Percentiles rank a stretch among this genome's conserved stretches.
phyloP scores from a whole-genome alignment of 2,113 vertebrate genomes.

The Agapornis roseicollis region DNA sequence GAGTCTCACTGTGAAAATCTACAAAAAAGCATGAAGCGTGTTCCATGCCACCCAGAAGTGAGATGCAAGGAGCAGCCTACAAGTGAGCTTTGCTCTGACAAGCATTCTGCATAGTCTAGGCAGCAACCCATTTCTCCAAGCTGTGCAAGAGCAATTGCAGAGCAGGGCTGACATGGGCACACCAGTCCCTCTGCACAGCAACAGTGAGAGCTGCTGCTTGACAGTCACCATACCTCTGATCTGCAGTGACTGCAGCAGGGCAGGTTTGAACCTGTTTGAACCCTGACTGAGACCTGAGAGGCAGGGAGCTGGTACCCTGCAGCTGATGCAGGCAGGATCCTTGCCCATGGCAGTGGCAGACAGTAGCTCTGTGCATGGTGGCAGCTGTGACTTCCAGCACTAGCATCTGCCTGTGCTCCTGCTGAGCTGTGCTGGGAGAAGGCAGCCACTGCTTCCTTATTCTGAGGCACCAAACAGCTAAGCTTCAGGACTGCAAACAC shows the following conservation, averaged over 20 bases:
- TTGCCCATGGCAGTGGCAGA: accelerated
- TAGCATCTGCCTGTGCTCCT: not conserved
- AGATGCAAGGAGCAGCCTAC: not conserved
- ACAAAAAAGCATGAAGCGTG: not conserved
- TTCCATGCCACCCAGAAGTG: not conserved
- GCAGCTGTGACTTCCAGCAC: not conserved
- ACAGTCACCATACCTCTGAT: not conserved
- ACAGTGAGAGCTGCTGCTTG: not conserved
- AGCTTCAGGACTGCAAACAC: not conserved
- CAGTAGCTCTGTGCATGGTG: not conserved
- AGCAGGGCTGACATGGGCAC: not conserved
- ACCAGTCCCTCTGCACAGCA: not conserved
- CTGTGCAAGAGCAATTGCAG: not conserved
- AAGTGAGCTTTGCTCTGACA: not conserved
- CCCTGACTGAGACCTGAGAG: not conserved
- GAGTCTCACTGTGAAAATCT: not conserved
- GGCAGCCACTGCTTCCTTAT: not conserved
- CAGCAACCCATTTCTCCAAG: not conserved
- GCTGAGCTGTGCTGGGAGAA: not conserved
- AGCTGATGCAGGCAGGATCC: not conserved
- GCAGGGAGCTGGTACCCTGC: not conserved
- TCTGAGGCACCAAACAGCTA: not conserved
- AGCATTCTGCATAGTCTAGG: accelerated
- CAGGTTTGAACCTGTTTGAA: not conserved
- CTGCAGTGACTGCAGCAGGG: not conserved